phyloP scores from a whole-genome alignment of 2,113 vertebrate species.

The Sinosuthora webbiana region DNA sequence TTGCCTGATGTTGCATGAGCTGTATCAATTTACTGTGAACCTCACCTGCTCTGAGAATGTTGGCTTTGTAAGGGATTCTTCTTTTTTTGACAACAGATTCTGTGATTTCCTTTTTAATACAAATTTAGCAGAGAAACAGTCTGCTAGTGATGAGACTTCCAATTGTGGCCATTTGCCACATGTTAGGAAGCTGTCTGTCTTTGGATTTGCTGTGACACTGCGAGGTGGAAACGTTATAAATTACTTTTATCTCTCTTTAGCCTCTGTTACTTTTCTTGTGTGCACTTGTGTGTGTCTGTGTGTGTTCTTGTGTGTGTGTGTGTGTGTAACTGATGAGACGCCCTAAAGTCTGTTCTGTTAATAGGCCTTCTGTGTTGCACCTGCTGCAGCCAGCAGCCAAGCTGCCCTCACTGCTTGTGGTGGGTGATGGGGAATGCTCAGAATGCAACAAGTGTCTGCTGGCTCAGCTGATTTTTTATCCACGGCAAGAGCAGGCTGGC shows the following conservation, averaged over 20 bases:
- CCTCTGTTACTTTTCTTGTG: not conserved
- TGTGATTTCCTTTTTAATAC: not conserved
- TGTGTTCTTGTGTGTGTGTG: not conserved
- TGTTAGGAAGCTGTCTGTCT: not conserved
- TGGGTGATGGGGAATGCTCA: conserved; percentile 40
- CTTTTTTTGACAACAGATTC: not conserved
- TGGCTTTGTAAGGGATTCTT: not conserved
- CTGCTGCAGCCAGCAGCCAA: not conserved
- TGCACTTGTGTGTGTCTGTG: not conserved
- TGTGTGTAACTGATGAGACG: not conserved
- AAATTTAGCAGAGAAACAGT: conserved; percentile 1
- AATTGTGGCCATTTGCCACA: not conserved
- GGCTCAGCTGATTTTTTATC: conserved; percentile 5
- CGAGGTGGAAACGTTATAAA: not conserved
- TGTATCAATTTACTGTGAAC: not conserved
- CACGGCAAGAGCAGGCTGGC: not conserved
- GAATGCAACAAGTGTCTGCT: conserved; percentile 14
- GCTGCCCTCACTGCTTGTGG: not conserved
- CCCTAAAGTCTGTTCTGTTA: not conserved
- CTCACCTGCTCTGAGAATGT: not conserved
- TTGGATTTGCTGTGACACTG: not conserved
- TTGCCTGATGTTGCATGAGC: not conserved
- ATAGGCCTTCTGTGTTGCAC: not conserved
- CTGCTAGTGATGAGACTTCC: not conserved
- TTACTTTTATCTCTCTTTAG: not conserved